These are phyloP conservation scores for Pangasianodon hypophthalmus DNA, from an alignment of 2,113 vertebrate genomes.

Conservation along the genomic window DNA sequence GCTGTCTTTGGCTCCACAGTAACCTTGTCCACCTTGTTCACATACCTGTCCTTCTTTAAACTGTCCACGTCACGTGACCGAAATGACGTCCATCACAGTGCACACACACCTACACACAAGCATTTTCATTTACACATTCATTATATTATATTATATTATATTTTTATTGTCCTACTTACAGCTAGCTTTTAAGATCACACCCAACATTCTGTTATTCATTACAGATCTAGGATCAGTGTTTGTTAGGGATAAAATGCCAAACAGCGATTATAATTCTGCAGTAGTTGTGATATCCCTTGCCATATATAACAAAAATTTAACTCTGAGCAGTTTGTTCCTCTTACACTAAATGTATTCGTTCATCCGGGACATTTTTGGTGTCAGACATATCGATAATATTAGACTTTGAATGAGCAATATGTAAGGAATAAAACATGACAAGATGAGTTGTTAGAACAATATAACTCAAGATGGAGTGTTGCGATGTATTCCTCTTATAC, in stretches of 20 bases:
- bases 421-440: not conserved
- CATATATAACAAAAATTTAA: not conserved
- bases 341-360: not conserved
- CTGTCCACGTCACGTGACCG: not conserved
- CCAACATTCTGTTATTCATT: not conserved
- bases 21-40: not conserved
- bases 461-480: not conserved
- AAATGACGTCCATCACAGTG: not conserved
- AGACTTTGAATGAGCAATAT: not conserved
- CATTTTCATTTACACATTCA: not conserved
- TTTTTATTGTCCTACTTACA: not conserved
- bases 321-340: not conserved
- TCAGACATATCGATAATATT: not conserved
- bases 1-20: not conserved
- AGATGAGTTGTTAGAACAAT: not conserved
- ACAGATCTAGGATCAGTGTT: not conserved
- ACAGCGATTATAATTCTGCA: not conserved
- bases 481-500: not conserved
- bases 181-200: not conserved
- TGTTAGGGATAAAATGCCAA: not conserved
- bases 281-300: not conserved
- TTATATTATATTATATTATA: not conserved
- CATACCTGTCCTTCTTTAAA: not conserved
- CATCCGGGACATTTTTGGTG: not conserved
- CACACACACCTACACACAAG: not conserved